A percentile compares a stretch with the other conserved stretches of the same genome.
Evolutionary conservation across 2,888 invertebrate species (phyloP).

Genomic region (Cheilosia pagana): DNA sequence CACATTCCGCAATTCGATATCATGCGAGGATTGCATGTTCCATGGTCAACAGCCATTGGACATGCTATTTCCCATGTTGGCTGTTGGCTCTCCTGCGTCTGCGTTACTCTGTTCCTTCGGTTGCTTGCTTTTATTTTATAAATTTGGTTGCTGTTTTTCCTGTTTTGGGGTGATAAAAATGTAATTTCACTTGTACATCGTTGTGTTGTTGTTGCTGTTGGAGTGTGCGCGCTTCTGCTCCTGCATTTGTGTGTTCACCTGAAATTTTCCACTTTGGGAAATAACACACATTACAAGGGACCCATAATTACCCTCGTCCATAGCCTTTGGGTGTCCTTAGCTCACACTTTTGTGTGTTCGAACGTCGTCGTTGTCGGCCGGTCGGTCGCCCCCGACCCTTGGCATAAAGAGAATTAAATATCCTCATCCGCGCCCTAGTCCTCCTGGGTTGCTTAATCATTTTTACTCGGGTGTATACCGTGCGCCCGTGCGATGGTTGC

Average conservation of each 20-base stretch:
- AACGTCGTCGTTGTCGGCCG: neutral
- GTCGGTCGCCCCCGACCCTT: neutral
- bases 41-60: conserved; percentile 67
- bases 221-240: conserved; percentile 12
- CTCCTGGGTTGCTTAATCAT: conserved; percentile 18
- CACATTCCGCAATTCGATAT: conserved; percentile 66
- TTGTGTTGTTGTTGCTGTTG: conserved; percentile 30
- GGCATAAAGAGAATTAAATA: conserved; percentile 57
- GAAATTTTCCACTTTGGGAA: conserved; percentile 75
- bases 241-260: conserved; percentile 55
- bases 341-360: conserved; percentile 57
- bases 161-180: conserved; percentile 61
- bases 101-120: neutral
- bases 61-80: conserved; percentile 52
- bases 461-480: neutral
- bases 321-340: conserved; percentile 67
- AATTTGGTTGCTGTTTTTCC: neutral
- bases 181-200: conserved; percentile 71
- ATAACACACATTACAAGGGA: conserved; percentile 70
- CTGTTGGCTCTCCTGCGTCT: conserved; percentile 3
- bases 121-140: neutral
- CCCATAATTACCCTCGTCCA: conserved; percentile 67
- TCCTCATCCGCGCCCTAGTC: conserved; percentile 50
- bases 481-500: conserved; percentile 26
- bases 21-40: conserved; percentile 69